These are phyloP conservation scores for Scaptomyza graminum DNA, from an alignment of 1,140 invertebrate species.

Conservation along the genomic window DNA sequence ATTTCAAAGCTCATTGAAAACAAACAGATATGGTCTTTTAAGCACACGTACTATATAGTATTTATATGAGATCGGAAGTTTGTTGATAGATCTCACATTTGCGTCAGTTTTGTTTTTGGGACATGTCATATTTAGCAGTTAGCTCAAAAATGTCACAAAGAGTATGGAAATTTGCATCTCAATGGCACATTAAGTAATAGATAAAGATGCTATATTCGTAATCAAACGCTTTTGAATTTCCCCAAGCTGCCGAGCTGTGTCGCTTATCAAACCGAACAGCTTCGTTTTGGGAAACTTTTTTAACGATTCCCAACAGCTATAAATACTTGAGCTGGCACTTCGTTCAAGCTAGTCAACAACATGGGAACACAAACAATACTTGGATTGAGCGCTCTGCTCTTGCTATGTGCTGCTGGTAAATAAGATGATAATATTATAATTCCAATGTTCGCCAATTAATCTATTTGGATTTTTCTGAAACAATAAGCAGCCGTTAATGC, in stretches of 20 bases:
- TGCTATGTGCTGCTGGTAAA: slow-evolving; percentile 35
- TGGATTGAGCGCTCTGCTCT: slow-evolving; percentile 25
- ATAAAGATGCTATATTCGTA: neutral
- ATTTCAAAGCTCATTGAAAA: slow-evolving; percentile 8
- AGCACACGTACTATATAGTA: neutral
- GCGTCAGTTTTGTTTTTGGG: neutral
- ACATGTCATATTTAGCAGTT: slow-evolving; percentile 6
- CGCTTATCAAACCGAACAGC: slow-evolving; percentile 27
- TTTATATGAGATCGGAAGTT: neutral
- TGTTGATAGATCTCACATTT: neutral
- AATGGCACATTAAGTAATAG: neutral
- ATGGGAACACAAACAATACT: slow-evolving; percentile 22
- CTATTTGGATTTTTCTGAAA: neutral
- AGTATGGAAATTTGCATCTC: neutral
- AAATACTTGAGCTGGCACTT: slow-evolving; percentile 29
- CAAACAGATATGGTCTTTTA: neutral
- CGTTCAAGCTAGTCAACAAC: slow-evolving; percentile 1
- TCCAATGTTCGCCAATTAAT: neutral
- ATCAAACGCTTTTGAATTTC: slow-evolving; percentile 23
- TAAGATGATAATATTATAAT: neutral
- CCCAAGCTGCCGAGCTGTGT: slow-evolving; percentile 16
- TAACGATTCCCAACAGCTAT: slow-evolving; percentile 12
- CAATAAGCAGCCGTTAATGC: slow-evolving; percentile 22
- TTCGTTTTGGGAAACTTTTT: slow-evolving; percentile 26
- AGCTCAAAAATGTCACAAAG: neutral